Base-by-base conservation (phyloP, 2,113 vertebrate species). In the Sebastes schlegelii region DNA sequence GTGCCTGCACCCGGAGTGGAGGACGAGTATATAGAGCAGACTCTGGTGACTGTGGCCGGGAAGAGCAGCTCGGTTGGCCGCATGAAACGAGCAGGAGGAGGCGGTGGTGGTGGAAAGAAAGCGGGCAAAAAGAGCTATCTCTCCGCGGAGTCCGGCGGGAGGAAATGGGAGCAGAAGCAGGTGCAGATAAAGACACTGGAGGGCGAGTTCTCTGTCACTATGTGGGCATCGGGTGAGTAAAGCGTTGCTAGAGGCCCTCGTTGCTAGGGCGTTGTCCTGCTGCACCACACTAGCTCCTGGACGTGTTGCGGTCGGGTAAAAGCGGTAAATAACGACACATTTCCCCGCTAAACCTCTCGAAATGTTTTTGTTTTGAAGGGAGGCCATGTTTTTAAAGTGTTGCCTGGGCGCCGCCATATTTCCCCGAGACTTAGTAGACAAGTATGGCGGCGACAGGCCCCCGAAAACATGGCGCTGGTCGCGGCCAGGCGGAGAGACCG, bases 161-260 rank as follows among this genome's bases (percentile, higher is more conserved):
- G 98, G 92, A 99, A 99, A 96, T 99, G 98, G 98, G 98, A 99
- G 91, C 97, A 99, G 95, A 99, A 99, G 94, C 97, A 99, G 94
- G 97, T 99, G 93, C 97, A 99, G 93, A 99, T 99, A 96, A 99
- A 99, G 96, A 99, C 98, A 86, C 96, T 98, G 95, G 98, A 99
- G 91, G 98, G 98, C 89, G 98, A 99, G 90, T 99, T 99, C 90
- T 99, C 98, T 65, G 98, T 99, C 86, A 99, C 98, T 79, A 99
- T 99, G 98, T 99, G 98, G 98, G 97, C 98, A 80, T 99, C 98
- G 94, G 98, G 97, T 97, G 90, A 96, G 96, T 95, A 89, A 69
- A 73, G 14, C 74, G 61, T 79, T 75, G 79, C 86, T 79, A 88
- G 90, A 91, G 92, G 92, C 91, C 34, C 95, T 93, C 91, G 2